Percentiles rank a stretch among this genome's conserved stretches.
These are phyloP conservation scores for Eristalis tenax DNA, from an alignment of 2,888 invertebrate genomes.

Conservation along the genomic window DNA sequence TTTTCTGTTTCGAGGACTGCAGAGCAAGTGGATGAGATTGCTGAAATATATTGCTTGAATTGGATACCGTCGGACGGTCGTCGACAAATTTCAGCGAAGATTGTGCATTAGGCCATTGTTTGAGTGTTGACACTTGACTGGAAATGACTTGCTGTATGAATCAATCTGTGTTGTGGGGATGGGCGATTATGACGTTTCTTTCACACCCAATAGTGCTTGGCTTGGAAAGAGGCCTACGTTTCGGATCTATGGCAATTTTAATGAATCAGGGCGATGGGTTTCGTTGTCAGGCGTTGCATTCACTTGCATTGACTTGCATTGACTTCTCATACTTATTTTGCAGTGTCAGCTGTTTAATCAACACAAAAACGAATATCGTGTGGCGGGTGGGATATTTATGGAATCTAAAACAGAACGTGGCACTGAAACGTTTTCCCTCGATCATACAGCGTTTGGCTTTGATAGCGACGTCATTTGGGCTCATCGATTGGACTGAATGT, in stretches of 20 bases:
- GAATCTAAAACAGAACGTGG: no score
- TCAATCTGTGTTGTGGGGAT: not conserved
- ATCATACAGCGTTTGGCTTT: no score
- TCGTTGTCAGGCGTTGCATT: no score
- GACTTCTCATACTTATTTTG: no score
- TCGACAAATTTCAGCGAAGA: not conserved
- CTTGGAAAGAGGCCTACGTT: not conserved
- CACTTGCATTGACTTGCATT: no score
- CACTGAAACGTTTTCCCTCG: no score
- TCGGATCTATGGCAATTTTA: not conserved
- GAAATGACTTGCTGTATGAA: not conserved
- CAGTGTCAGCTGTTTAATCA: no score
- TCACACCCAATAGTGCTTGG: not conserved
- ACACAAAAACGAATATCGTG: no score
- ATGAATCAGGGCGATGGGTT: not conserved
- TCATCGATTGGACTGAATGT: no score
- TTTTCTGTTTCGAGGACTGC: not conserved
- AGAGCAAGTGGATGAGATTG: not conserved
- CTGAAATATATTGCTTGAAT: not conserved
- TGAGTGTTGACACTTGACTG: not conserved
- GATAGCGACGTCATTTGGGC: no score
- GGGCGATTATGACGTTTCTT: not conserved
- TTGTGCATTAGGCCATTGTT: not conserved
- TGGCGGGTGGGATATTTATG: no score
- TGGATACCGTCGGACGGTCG: not conserved